Conservation (phyloP, 2,113 vertebrate genomes). For the Pseudorhombus dupliciocellatus region DNA sequence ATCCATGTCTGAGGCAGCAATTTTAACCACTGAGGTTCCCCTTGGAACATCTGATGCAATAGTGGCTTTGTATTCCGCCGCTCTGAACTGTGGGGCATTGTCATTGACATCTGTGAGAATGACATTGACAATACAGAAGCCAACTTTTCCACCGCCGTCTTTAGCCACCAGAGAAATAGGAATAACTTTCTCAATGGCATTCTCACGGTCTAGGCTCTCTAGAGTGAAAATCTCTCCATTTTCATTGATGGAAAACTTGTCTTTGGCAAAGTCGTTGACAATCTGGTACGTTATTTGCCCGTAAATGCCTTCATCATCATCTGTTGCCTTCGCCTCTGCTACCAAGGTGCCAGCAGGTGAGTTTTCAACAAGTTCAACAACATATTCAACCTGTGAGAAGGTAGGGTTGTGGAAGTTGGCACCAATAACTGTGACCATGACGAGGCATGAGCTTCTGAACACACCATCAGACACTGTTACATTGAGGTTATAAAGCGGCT, state of each 20-base stretch:
- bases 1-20: conserved; percentile 92
- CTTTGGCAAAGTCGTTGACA: conserved; percentile 93
- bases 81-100: conserved; percentile 92
- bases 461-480: conserved; percentile 95
- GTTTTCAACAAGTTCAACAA: conserved; percentile 93
- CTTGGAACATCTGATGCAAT: conserved; percentile 86
- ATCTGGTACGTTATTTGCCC: conserved; percentile 89
- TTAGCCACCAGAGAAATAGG: conserved; percentile 90
- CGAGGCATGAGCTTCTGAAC: conserved; percentile 89
- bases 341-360: conserved; percentile 88
- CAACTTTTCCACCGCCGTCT: conserved; percentile 93
- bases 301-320: conserved; percentile 89
- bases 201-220: conserved; percentile 93
- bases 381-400: conserved; percentile 91
- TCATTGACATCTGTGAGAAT: conserved; percentile 98
- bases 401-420: conserved; percentile 92
- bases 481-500: conserved; percentile 85
- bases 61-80: conserved; percentile 88
- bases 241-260: conserved; percentile 90
- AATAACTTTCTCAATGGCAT: conserved; percentile 89
- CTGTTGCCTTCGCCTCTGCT: conserved; percentile 86
- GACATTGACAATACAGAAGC: conserved; percentile 92
- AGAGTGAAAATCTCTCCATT: conserved; percentile 90
- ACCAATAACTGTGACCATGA: conserved; percentile 85
- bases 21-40: conserved; percentile 88